Base-by-base conservation (phyloP, 2,797 vertebrate genomes). In the Macrochelys suwanniensis region DNA sequence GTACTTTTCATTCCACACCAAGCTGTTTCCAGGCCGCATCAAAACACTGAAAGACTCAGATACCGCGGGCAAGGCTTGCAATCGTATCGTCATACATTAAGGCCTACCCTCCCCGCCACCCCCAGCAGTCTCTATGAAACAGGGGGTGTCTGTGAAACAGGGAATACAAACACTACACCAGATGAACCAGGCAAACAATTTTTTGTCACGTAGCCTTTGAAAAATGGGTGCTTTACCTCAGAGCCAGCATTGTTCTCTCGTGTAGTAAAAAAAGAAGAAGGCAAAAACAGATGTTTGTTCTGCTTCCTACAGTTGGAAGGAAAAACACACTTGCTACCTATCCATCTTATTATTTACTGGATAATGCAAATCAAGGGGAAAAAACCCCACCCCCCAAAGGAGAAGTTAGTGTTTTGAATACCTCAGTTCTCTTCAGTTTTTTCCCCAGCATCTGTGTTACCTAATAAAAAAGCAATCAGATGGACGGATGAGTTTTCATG, bases 401-500 rank as follows among this genome's bases (percentile, higher is more conserved):
- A 94, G 86, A 91, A 94, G 56, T 56, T 84, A 81, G 53, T 15
- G 57, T 93, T 95, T 87, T 87, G 82, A 87, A 71, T 54, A 84
- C 84, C 82, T 94, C n/a, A 7, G 65, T 49, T 84, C 76, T 83
- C 0, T 0, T 78, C 86, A 94, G 78, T 77, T 96, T 88, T 49
- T 54, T 21, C 7, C 51, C 17, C 47, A 76, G 74, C 84, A 96
- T 57, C 93, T 95, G 89, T 89, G 86, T 31, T 65, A 13, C 76
- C 85, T 85, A 91, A 93, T 68, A 88, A 92, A 95, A 87, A 50
- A 80, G 51, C 84, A 57, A n/a, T 95, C 80, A 81, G 84, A 25
- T 49, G 87, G 92, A 92, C 45, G 0, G 77, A 94, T 53, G 92
- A 86, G 45, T 93, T 89, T 80, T 85, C 94, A 51, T 23, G 42